These are phyloP conservation scores for Cydia amplana DNA, from an alignment of 1,140 invertebrate species.

Conservation along the genomic window DNA sequence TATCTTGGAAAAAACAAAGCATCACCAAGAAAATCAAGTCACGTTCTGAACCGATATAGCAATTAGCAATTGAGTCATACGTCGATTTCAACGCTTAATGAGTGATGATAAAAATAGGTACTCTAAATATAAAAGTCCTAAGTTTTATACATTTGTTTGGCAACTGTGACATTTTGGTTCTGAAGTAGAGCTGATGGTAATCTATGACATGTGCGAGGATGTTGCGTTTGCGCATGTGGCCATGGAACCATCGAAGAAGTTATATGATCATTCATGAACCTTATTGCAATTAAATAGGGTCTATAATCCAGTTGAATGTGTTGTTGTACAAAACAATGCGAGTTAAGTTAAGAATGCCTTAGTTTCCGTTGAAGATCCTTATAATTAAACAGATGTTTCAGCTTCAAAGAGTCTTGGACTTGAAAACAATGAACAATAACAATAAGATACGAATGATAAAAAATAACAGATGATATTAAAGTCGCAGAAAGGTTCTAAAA, in stretches of 20 bases:
- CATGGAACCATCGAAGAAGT: conserved; percentile 10
- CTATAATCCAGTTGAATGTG: background rate
- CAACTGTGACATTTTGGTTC: background rate
- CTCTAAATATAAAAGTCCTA: background rate
- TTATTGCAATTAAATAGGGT: background rate
- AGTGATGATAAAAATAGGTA: conserved; percentile 10
- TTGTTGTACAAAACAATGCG: conserved; percentile 9
- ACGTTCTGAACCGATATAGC: conserved; percentile 14
- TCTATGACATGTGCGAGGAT: conserved; percentile 31
- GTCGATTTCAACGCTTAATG: conserved; percentile 25
- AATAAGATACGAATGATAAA: background rate
- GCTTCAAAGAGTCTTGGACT: conserved; percentile 5
- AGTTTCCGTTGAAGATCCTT: conserved; percentile 11
- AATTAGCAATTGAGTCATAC: conserved; percentile 25
- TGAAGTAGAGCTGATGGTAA: background rate
- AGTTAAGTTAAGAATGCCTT: conserved; percentile 8
- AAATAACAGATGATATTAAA: background rate
- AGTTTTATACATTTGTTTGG: background rate
- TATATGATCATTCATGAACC: background rate
- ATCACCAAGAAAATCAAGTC: conserved; percentile 3
- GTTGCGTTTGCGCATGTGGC: conserved; percentile 29
- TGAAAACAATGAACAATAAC: conserved; percentile 17
- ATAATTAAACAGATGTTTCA: conserved; percentile 8
- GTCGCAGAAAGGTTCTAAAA: no score
- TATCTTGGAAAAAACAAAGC: background rate